Evolutionary conservation across 2,797 vertebrate genomes (phyloP).

Genomic region (Diplodus puntazzo): DNA sequence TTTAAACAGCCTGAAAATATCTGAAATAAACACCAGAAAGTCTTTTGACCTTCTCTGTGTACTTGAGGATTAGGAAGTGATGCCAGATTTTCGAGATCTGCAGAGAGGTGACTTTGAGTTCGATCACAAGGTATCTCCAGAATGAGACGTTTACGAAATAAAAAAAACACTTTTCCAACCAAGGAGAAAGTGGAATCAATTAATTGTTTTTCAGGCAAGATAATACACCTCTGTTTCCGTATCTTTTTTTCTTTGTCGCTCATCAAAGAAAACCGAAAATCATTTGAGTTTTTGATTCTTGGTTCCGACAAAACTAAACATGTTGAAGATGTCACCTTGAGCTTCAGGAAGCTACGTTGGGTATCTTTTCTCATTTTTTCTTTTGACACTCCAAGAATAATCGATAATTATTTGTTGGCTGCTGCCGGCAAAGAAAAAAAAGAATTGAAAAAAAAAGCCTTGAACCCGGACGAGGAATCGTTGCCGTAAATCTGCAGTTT

Average conservation of each 20-base stretch:
- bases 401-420: neutral
- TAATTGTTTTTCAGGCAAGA: neutral
- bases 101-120: neutral
- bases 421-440: too few relatives aligned
- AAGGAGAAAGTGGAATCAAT: neutral
- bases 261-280: neutral
- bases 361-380: neutral
- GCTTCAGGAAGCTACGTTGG: neutral
- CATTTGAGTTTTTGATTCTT: neutral
- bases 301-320: neutral
- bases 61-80: neutral
- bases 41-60: slow-evolving; percentile 9
- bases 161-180: neutral
- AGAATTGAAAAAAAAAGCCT: neutral
- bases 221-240: neutral
- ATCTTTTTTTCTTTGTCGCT: neutral
- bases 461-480: too few relatives aligned
- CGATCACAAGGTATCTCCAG: neutral
- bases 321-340: neutral
- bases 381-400: neutral
- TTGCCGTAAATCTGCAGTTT: neutral
- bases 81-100: neutral
- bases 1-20: neutral
- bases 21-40: neutral
- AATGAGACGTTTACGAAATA: neutral